phyloP scores from a whole-genome alignment of 2,113 vertebrate genomes.

The Paratilapia polleni region DNA sequence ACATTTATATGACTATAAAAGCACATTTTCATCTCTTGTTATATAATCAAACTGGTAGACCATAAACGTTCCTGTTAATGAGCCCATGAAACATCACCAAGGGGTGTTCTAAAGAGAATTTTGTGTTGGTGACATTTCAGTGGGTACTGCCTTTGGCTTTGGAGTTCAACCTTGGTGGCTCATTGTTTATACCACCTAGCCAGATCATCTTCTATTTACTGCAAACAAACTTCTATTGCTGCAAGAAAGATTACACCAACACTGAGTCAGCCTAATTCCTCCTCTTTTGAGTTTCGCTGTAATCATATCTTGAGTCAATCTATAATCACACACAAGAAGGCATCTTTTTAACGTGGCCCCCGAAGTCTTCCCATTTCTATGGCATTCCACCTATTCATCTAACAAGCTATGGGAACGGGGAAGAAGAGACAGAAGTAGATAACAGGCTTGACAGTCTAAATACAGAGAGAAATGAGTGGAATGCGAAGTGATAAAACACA shows the following conservation, averaged over 20 bases:
- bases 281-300: neutral
- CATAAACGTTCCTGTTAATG: accelerated
- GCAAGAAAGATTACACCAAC: neutral
- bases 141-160: neutral
- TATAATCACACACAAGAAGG: neutral
- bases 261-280: neutral
- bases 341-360: neutral
- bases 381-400: neutral
- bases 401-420: neutral
- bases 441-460: neutral
- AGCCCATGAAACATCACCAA: neutral
- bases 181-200: neutral
- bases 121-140: neutral
- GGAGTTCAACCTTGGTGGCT: neutral
- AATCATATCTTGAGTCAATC: neutral
- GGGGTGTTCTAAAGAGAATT: neutral
- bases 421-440: neutral
- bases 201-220: neutral
- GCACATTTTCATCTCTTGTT: neutral
- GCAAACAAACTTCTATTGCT: neutral
- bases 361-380: no score
- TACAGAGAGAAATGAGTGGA: neutral
- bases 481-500: neutral
- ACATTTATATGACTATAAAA: neutral
- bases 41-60: accelerated